Evolutionary conservation across 1,140 invertebrate species (phyloP).

Genomic region (Ceratoteleas bidentatus): DNA sequence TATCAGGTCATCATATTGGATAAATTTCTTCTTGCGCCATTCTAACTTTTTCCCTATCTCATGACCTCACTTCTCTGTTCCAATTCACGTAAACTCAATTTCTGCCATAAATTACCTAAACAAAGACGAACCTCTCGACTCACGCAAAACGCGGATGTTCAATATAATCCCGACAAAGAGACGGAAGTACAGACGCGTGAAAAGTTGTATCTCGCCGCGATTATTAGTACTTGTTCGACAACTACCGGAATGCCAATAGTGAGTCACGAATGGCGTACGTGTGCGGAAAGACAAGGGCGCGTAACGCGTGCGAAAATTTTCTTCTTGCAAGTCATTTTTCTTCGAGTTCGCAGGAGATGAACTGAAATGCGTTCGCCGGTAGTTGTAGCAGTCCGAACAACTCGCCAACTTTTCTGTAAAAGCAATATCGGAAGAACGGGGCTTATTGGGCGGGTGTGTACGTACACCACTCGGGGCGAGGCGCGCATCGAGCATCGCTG

Average conservation of each 20-base stretch:
- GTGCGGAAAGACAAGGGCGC: slow-evolving; percentile 43
- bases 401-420: slow-evolving; percentile 42
- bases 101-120: too few relatives aligned
- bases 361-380: slow-evolving; percentile 36
- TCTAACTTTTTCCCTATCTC: too few relatives aligned
- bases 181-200: slow-evolving; percentile 21
- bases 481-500: slow-evolving; percentile 34
- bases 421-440: slow-evolving; percentile 43
- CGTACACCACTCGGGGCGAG: slow-evolving; percentile 14
- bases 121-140: too few relatives aligned
- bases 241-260: slow-evolving; percentile 64
- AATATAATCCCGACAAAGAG: slow-evolving; percentile 26
- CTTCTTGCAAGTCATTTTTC: slow-evolving; percentile 62
- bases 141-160: slow-evolving; percentile 18
- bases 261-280: slow-evolving; percentile 53
- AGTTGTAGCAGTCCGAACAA: slow-evolving; percentile 47
- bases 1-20: too few relatives aligned
- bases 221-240: slow-evolving; percentile 56
- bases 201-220: slow-evolving; percentile 43
- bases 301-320: slow-evolving; percentile 43
- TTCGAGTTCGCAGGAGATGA: slow-evolving; percentile 49
- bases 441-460: slow-evolving; percentile 43
- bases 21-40: too few relatives aligned
- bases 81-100: too few relatives aligned
- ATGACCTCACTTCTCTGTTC: too few relatives aligned